Conservation (phyloP, 2,888 invertebrate genomes). For the Vesta saturnalis region DNA sequence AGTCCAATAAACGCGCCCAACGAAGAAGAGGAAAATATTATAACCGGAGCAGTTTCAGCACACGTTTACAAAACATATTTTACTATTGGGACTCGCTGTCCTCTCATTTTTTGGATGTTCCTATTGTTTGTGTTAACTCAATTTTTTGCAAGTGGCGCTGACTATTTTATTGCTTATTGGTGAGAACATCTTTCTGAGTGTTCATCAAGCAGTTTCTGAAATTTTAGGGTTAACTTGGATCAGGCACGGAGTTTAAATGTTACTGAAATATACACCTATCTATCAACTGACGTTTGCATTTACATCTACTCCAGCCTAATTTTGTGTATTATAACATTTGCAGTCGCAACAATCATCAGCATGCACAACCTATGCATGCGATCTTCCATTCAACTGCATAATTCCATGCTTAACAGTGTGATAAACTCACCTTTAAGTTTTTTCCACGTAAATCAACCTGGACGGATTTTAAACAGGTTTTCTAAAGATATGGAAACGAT, state of each 20-base stretch:
- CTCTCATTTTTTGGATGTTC: not conserved
- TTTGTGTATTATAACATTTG: not conserved
- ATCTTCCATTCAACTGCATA: constrained; percentile 57
- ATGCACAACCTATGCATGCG: constrained; percentile 39
- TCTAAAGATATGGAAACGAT: constrained; percentile 66
- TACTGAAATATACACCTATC: not conserved
- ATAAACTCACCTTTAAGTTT: constrained; percentile 58
- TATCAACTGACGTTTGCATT: not conserved
- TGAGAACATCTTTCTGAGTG: not conserved
- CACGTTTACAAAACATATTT: not conserved
- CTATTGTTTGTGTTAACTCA: not conserved
- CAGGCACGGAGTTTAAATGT: not conserved
- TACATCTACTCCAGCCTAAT: not conserved
- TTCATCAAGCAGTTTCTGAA: not conserved
- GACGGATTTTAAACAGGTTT: constrained; percentile 60
- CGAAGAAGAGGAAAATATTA: not conserved
- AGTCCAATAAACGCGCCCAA: not conserved
- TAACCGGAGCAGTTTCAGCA: not conserved
- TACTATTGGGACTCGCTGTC: not conserved
- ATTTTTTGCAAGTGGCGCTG: not conserved
- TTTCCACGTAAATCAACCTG: constrained; percentile 59
- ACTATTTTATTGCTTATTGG: constrained; percentile 1
- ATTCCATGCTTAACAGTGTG: constrained; percentile 53
- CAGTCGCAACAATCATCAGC: not conserved
- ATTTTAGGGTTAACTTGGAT: not conserved